Conservation (phyloP, 2,888 invertebrate genomes). For the Athripsodes cinereus region DNA sequence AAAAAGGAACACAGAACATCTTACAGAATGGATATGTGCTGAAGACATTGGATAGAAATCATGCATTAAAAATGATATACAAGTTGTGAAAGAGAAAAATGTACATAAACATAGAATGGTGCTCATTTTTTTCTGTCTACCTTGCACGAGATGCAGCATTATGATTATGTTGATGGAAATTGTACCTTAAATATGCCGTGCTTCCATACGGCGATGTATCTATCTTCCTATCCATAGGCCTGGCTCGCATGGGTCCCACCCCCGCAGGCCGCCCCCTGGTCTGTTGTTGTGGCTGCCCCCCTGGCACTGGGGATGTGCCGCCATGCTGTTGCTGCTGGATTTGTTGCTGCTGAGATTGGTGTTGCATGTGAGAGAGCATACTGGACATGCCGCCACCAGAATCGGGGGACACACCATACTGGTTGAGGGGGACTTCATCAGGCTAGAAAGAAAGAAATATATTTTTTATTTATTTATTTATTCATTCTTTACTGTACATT, state of each 20-base stretch:
- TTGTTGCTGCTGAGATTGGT: neutral
- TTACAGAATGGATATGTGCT: too few species aligned
- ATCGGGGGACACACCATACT: constrained; percentile 22
- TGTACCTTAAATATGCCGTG: constrained; percentile 54
- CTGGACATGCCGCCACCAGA: constrained; percentile 1
- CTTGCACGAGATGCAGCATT: too few species aligned
- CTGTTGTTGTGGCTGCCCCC: constrained; percentile 71
- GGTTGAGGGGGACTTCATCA: constrained; percentile 22
- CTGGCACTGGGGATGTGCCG: constrained; percentile 52
- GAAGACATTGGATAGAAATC: too few species aligned
- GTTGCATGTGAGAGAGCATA: neutral
- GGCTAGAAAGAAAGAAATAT: constrained; percentile 27
- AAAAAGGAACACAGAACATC: too few species aligned
- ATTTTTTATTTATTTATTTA: too few species aligned
- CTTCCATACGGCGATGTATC: constrained; percentile 82
- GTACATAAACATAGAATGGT: too few species aligned
- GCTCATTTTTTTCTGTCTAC: too few species aligned
- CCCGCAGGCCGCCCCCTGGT: constrained; percentile 52
- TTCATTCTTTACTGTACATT: too few species aligned
- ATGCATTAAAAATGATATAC: too few species aligned
- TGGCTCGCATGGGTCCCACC: constrained; percentile 69
- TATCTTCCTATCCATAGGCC: constrained; percentile 73
- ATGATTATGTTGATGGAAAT: too few species aligned
- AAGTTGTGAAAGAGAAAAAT: too few species aligned
- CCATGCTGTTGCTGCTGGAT: constrained; percentile 30